These are phyloP conservation scores for Eriocheir sinensis DNA, from an alignment of 1,140 invertebrate genomes.

Conservation along the genomic window DNA sequence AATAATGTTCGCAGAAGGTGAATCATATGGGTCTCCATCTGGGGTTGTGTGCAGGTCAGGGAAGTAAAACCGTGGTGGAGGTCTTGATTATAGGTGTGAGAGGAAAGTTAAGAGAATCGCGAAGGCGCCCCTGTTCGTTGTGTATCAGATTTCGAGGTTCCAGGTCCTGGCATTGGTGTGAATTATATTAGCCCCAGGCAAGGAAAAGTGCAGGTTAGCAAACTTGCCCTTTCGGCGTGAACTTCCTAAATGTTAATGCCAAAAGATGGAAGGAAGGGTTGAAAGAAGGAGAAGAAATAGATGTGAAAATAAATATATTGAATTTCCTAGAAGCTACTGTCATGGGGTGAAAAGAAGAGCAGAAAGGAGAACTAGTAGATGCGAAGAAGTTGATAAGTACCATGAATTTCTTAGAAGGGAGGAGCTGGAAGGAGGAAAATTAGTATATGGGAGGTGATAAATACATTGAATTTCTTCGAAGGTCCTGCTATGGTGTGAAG, in stretches of 20 bases:
- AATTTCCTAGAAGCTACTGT: neutral
- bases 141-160: neutral
- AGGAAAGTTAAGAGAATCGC: neutral
- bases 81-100: neutral
- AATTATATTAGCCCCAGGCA: neutral
- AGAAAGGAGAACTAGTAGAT: neutral
- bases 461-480: too few species aligned
- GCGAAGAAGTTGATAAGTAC: too few species aligned
- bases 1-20: neutral
- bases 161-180: neutral
- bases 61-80: neutral
- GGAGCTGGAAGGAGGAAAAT: too few species aligned
- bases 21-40: neutral
- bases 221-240: too few species aligned
- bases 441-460: too few species aligned
- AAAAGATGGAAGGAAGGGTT: too few species aligned
- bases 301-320: too few species aligned
- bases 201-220: too few species aligned
- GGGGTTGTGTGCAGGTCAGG: neutral
- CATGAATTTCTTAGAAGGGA: too few species aligned
- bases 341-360: neutral
- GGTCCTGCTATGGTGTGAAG: too few species aligned
- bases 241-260: too few species aligned
- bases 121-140: neutral
- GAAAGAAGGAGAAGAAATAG: too few species aligned